Conservation (phyloP, 2,113 vertebrate species). For the Gymnogyps californianus region DNA sequence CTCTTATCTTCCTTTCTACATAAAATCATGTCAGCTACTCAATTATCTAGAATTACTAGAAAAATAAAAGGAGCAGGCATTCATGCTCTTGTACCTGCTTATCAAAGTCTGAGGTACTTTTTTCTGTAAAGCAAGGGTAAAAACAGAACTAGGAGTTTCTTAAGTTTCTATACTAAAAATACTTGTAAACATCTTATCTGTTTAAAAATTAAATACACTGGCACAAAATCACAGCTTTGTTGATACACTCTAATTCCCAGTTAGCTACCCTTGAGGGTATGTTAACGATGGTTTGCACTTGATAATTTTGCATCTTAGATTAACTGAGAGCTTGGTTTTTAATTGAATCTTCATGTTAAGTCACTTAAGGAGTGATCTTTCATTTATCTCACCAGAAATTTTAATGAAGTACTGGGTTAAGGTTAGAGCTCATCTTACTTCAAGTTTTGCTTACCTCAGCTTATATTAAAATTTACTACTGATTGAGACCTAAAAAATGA, state of each 20-base stretch:
- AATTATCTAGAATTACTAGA: neutral
- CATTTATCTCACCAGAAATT: slow-evolving; percentile 23
- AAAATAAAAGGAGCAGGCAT: neutral
- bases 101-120: neutral
- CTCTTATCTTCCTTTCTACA: neutral
- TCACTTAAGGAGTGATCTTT: neutral
- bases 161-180: neutral
- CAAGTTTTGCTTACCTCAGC: slow-evolving; percentile 11
- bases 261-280: neutral
- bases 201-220: neutral
- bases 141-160: neutral
- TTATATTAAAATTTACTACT: neutral
- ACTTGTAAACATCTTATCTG: neutral
- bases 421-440: neutral
- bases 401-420: slow-evolving; percentile 11
- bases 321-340: neutral
- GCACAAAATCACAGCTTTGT: neutral
- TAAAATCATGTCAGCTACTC: neutral
- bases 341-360: slow-evolving; percentile 10
- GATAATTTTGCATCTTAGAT: neutral
- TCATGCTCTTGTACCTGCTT: neutral
- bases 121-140: neutral
- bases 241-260: neutral
- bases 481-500: neutral
- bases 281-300: neutral